phyloP scores from a whole-genome alignment of 2,113 vertebrate species.

The Cynopterus brachyotis region DNA sequence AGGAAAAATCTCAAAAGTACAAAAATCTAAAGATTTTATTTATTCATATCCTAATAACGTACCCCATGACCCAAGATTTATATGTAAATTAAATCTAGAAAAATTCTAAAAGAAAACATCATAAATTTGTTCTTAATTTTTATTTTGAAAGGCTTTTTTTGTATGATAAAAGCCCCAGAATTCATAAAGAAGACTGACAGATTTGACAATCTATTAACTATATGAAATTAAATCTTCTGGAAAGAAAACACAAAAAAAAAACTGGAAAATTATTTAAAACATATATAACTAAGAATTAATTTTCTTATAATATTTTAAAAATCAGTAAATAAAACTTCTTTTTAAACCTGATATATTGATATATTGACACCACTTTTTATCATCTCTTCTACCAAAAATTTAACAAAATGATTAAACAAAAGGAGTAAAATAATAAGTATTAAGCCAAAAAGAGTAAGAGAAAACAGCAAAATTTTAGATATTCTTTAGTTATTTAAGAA shows the following conservation, averaged over 20 bases:
- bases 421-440: not conserved
- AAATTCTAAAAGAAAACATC: not conserved
- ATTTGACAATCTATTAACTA: not conserved
- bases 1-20: not conserved
- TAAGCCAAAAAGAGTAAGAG: not conserved
- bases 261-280: not conserved
- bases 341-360: not conserved
- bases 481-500: not conserved
- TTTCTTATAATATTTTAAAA: not conserved
- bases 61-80: not conserved
- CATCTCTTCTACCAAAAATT: not conserved
- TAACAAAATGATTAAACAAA: not conserved
- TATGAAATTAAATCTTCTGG: not conserved
- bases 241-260: not conserved
- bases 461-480: not conserved
- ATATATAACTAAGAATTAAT: not conserved
- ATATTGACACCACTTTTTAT: not conserved
- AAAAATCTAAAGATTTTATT: not conserved
- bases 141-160: not conserved
- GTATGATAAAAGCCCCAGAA: not conserved
- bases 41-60: not conserved
- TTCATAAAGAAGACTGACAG: not conserved
- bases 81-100: not conserved
- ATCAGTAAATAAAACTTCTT: not conserved
- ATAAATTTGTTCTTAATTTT: not conserved